Conservation (phyloP, 2,888 invertebrate genomes). For the Leuctra nigra region DNA sequence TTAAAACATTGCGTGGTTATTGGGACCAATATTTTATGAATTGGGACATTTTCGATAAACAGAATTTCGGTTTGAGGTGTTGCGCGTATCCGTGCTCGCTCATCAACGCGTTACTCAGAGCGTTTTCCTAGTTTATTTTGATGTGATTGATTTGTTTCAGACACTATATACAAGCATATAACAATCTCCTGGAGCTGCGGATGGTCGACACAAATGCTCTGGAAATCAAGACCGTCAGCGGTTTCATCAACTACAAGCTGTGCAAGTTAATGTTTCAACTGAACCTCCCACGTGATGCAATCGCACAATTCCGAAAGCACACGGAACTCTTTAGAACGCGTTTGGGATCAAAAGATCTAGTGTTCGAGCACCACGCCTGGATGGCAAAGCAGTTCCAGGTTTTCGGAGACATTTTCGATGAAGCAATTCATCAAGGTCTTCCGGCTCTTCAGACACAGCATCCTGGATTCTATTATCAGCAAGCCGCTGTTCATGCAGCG, state of each 20-base stretch:
- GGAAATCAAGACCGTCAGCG: conserved; percentile 92
- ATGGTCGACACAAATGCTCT: conserved; percentile 84
- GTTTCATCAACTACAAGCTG: conserved; percentile 92
- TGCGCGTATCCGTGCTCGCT: too few species aligned
- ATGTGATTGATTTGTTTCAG: conserved; percentile 44
- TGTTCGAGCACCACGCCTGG: conserved; percentile 96
- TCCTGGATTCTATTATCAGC: conserved; percentile 94
- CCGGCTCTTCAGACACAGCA: conserved; percentile 94
- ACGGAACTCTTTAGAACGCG: conserved; percentile 79
- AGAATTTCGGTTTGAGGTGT: too few species aligned
- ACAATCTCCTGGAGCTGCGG: conserved; percentile 79
- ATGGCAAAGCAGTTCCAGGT: conserved; percentile 79
- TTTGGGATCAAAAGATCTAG: conserved; percentile 74
- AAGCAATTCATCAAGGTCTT: conserved; percentile 85
- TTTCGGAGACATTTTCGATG: conserved; percentile 95
- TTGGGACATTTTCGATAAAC: too few species aligned
- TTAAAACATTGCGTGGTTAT: too few species aligned
- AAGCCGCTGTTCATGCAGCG: conserved; percentile 83
- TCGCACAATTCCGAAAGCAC: conserved; percentile 88
- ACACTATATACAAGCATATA: conserved; percentile 84
- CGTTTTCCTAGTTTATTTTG: too few species aligned
- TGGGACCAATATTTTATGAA: too few species aligned
- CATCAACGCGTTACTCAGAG: too few species aligned
- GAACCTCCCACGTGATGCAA: conserved; percentile 88
- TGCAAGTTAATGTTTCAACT: conserved; percentile 85